These are phyloP conservation scores for Parnassius smintheus DNA, from an alignment of 2,888 invertebrate species.

Conservation along the genomic window DNA sequence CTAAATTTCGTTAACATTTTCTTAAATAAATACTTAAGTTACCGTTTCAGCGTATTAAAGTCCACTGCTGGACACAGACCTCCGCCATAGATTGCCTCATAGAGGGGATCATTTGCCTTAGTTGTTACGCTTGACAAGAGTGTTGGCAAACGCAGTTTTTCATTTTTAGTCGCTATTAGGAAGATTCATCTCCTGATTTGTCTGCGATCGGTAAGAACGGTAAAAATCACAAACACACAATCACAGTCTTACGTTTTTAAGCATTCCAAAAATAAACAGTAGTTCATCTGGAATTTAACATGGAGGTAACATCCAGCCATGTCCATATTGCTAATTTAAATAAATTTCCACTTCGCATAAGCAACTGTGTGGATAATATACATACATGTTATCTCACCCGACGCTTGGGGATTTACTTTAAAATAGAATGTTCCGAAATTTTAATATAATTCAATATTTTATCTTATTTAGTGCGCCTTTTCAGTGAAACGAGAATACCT, in stretches of 20 bases:
- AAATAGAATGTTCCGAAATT: slow-evolving; percentile 9
- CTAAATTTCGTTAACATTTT: too few species aligned
- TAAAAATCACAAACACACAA: too few species aligned
- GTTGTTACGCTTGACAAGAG: too few species aligned
- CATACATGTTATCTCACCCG: slow-evolving; percentile 1
- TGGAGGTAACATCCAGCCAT: slow-evolving; percentile 12
- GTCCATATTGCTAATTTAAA: slow-evolving; percentile 43
- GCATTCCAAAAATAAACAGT: background rate
- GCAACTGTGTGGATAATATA: slow-evolving; percentile 20
- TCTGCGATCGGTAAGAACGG: too few species aligned
- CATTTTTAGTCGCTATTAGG: too few species aligned
- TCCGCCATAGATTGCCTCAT: too few species aligned
- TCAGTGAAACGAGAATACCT: slow-evolving; percentile 16
- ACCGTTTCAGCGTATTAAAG: too few species aligned
- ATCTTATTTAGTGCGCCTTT: slow-evolving; percentile 10
- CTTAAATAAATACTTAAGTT: too few species aligned
- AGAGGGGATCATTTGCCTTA: too few species aligned
- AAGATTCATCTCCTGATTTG: too few species aligned
- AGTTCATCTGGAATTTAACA: slow-evolving; percentile 1
- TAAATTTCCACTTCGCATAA: slow-evolving; percentile 47
- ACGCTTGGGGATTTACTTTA: slow-evolving; percentile 8
- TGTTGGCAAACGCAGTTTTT: too few species aligned
- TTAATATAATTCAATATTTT: slow-evolving; percentile 18
- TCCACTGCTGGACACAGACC: too few species aligned
- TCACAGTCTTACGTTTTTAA: background rate